phyloP scores from a whole-genome alignment of 2,888 invertebrate species.

The Campaea margaritaria region DNA sequence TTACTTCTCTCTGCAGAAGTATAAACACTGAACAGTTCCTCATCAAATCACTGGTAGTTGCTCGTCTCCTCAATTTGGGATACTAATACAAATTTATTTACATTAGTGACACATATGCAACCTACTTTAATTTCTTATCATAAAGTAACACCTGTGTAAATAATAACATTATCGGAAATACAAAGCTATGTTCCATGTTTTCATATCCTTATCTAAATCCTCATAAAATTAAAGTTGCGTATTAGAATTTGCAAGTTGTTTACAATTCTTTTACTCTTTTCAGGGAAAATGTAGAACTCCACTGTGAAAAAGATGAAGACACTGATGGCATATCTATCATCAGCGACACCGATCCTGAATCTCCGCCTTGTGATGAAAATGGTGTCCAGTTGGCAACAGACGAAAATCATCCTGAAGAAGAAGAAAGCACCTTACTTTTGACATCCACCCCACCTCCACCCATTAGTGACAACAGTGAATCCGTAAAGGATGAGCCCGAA shows the following conservation, averaged over 20 bases:
- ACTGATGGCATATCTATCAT: slow-evolving; percentile 83
- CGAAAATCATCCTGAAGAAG: slow-evolving; percentile 55
- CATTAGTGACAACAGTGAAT: slow-evolving; percentile 45
- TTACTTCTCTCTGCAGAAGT: too few species aligned
- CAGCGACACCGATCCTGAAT: slow-evolving; percentile 78
- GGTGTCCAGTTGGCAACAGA: slow-evolving; percentile 52
- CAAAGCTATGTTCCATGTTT: too few species aligned
- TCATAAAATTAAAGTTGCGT: too few species aligned
- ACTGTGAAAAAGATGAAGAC: slow-evolving; percentile 76
- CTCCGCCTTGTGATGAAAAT: slow-evolving; percentile 57
- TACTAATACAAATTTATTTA: too few species aligned
- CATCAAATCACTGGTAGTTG: too few species aligned
- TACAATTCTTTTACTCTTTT: slow-evolving; percentile 31
- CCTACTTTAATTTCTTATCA: too few species aligned
- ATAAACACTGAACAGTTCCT: too few species aligned
- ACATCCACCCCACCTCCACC: slow-evolving; percentile 11
- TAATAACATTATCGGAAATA: too few species aligned
- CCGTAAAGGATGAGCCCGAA: slow-evolving; percentile 61
- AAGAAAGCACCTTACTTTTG: slow-evolving; percentile 26
- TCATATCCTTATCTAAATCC: too few species aligned
- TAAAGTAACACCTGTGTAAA: too few species aligned
- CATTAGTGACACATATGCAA: too few species aligned
- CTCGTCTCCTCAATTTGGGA: too few species aligned
- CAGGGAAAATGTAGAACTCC: slow-evolving; percentile 54
- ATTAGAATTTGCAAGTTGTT: not conserved